Conservation (phyloP, 2,888 invertebrate species). For the Pachymerium ferrugineum region DNA sequence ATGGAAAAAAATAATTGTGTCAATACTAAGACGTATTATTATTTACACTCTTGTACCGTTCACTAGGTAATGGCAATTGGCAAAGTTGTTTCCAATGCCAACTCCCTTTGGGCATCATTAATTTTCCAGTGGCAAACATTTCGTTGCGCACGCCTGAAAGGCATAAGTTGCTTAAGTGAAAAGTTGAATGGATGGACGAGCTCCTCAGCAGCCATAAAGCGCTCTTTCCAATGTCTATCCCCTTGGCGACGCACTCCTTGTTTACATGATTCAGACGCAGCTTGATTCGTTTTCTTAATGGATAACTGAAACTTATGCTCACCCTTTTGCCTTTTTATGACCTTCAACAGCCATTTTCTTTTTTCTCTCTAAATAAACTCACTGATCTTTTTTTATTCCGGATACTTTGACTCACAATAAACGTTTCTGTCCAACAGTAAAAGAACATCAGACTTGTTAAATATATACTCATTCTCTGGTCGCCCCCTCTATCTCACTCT, state of each 20-base stretch:
- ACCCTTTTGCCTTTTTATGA: not conserved
- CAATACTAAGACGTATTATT: too few species aligned
- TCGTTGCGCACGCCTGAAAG: not conserved
- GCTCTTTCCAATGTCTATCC: not conserved
- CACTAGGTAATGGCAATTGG: not conserved
- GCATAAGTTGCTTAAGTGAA: slow-evolving; percentile 14
- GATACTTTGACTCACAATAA: not conserved
- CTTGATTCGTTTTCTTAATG: not conserved
- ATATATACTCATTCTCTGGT: slow-evolving; percentile 2
- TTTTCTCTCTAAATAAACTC: not conserved
- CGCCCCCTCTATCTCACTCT: not conserved
- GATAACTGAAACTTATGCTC: not conserved
- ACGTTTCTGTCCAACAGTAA: not conserved
- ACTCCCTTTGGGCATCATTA: not conserved
- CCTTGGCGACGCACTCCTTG: not conserved
- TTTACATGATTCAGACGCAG: not conserved
- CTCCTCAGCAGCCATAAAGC: slow-evolving; percentile 7
- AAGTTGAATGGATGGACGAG: slow-evolving; percentile 11
- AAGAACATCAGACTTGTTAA: not conserved
- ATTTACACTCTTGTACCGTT: too few species aligned
- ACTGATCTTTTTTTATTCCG: not conserved
- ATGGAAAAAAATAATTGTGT: too few species aligned
- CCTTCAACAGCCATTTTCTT: not conserved
- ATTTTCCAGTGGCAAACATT: not conserved
- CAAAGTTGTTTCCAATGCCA: not conserved